Conservation (phyloP, 2,888 invertebrate genomes). For the Plagodis dolabraria region DNA sequence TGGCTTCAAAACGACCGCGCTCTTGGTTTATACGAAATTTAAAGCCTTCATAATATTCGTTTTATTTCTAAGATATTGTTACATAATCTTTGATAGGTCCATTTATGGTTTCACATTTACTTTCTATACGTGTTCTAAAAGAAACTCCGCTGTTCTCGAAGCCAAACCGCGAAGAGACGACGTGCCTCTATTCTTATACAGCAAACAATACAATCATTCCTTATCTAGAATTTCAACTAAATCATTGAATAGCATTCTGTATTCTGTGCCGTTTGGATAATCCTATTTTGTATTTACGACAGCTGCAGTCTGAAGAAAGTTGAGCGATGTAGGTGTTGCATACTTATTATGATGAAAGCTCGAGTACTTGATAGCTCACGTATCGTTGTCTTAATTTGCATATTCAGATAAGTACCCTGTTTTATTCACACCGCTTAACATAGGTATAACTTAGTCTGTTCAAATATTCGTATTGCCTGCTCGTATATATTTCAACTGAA, state of each 20-base stretch:
- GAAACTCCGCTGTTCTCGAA: conserved; percentile 38
- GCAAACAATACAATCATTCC: conserved; percentile 44
- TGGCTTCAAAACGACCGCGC: conserved; percentile 30
- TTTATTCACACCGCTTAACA: conserved; percentile 18
- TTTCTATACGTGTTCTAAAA: conserved; percentile 32
- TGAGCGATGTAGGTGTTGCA: conserved; percentile 27
- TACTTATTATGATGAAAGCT: conserved; percentile 43
- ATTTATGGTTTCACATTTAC: conserved; percentile 15
- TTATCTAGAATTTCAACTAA: conserved; percentile 59
- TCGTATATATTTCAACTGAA: conserved; percentile 11
- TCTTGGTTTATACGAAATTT: conserved; percentile 26
- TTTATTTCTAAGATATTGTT: conserved; percentile 30
- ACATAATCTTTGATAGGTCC: conserved; percentile 29
- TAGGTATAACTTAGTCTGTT: conserved; percentile 14
- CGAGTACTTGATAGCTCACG: conserved; percentile 31
- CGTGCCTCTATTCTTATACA: conserved; percentile 50
- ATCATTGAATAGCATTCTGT: conserved; percentile 23
- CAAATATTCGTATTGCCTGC: conserved; percentile 4
- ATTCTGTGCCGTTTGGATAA: conserved; percentile 7
- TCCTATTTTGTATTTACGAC: conserved; percentile 53
- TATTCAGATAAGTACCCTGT: conserved; percentile 14
- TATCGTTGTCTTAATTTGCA: conserved; percentile 27
- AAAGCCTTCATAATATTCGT: conserved; percentile 23
- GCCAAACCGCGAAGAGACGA: conserved; percentile 35
- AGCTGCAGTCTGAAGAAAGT: conserved; percentile 52